phyloP scores from a whole-genome alignment of 2,797 vertebrate species.

The Liasis olivaceus region DNA sequence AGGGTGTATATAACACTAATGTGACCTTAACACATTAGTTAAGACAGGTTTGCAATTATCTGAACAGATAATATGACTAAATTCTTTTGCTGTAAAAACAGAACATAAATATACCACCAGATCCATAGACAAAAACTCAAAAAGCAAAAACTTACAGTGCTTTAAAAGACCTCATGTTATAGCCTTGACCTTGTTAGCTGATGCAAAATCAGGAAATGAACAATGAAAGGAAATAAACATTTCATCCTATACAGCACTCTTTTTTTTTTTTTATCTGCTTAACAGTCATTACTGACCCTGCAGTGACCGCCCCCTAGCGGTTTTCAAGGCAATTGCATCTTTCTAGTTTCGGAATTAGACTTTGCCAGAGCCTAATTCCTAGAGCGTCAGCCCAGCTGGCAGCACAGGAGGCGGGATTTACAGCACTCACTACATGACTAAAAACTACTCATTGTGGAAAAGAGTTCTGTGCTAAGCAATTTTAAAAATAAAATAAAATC shows the following conservation, averaged over 20 bases:
- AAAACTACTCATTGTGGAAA: constrained; percentile 17
- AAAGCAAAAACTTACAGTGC: constrained; percentile 31
- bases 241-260: constrained; percentile 38
- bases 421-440: constrained; percentile 41
- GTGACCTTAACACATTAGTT: constrained; percentile 46
- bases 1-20: constrained; percentile 51
- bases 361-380: too few relatives aligned
- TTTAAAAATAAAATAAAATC: not conserved
- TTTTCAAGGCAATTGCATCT: too few relatives aligned
- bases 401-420: too few relatives aligned
- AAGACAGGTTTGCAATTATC: constrained; percentile 62
- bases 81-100: constrained; percentile 66
- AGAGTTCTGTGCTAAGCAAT: not conserved
- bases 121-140: constrained; percentile 56
- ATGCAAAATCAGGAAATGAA: constrained; percentile 31
- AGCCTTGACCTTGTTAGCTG: constrained; percentile 27
- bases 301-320: too few relatives aligned
- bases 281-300: too few relatives aligned
- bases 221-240: constrained; percentile 24
- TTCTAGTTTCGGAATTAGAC: too few relatives aligned
- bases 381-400: too few relatives aligned
- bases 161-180: constrained; percentile 32
- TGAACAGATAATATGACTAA: constrained; percentile 58
- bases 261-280: too few relatives aligned
- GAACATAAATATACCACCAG: constrained; percentile 65